phyloP scores from a whole-genome alignment of 2,797 vertebrate species.

The Philypnodon macrostomus region DNA sequence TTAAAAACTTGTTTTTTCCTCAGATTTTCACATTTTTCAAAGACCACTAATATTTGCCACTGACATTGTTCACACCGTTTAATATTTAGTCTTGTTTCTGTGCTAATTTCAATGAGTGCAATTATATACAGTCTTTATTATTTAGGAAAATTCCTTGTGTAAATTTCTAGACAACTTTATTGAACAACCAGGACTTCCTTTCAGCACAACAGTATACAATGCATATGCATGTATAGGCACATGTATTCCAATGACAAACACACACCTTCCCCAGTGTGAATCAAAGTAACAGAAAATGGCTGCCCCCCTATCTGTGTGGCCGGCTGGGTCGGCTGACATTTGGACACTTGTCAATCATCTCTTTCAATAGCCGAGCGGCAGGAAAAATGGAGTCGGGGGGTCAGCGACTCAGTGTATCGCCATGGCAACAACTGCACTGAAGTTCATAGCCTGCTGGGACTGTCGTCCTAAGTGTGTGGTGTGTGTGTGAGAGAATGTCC shows the following conservation, averaged over 20 bases:
- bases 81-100: conserved; percentile 51
- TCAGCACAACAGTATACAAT: conserved; percentile 8
- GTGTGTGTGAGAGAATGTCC: conserved; percentile 53
- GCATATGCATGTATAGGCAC: conserved; percentile 5
- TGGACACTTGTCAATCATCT: conserved; percentile 80
- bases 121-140: conserved; percentile 16
- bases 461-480: conserved; percentile 59
- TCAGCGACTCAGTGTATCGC: conserved; percentile 74
- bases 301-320: conserved; percentile 61
- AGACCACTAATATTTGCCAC: too few species aligned
- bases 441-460: conserved; percentile 78
- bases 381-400: conserved; percentile 77
- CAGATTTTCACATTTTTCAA: too few species aligned
- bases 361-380: conserved; percentile 76
- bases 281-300: conserved; percentile 63
- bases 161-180: background rate
- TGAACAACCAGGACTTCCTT: conserved; percentile 23
- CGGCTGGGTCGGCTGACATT: conserved; percentile 77
- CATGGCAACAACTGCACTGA: conserved; percentile 77
- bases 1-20: too few species aligned
- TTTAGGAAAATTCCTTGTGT: background rate
- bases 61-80: conserved; percentile 44
- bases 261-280: conserved; percentile 38
- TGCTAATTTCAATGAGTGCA: conserved; percentile 29
- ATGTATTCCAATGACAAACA: conserved; percentile 18